Evolutionary conservation across 2,888 invertebrate genomes (phyloP).

Genomic region (Andrena chrysosceles): DNA sequence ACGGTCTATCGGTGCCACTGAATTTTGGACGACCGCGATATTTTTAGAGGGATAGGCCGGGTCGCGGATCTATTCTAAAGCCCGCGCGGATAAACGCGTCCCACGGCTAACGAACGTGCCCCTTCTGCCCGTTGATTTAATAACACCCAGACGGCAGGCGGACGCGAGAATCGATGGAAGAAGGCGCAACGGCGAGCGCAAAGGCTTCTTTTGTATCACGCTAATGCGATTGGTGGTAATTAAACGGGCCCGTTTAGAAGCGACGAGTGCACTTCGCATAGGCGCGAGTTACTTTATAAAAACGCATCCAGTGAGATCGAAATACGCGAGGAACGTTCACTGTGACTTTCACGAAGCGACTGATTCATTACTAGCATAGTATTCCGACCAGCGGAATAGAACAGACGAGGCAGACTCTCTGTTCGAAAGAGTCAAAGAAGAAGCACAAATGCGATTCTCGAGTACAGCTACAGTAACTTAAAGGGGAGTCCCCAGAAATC

Average conservation of each 20-base stretch:
- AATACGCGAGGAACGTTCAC: constrained; percentile 39
- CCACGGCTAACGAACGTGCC: constrained; percentile 14
- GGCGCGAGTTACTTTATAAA: constrained; percentile 29
- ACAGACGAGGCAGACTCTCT: constrained; percentile 2
- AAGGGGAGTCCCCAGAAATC: constrained; percentile 2
- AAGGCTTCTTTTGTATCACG: constrained; percentile 27
- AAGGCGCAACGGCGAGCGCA: constrained; percentile 7
- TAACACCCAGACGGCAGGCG: constrained; percentile 44
- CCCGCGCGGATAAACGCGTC: not conserved
- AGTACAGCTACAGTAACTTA: not conserved
- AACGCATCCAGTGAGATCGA: constrained; percentile 17
- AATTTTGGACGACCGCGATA: constrained; percentile 47
- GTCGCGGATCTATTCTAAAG: constrained; percentile 31
- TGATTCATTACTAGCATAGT: constrained; percentile 26
- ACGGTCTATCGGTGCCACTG: constrained; percentile 35
- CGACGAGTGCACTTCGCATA: constrained; percentile 18
- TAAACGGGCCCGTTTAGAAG: constrained; percentile 46
- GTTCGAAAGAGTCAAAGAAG: constrained; percentile 17
- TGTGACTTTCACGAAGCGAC: constrained; percentile 37
- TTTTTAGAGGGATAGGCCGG: constrained; percentile 40
- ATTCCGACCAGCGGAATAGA: constrained; percentile 2
- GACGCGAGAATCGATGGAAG: constrained; percentile 42
- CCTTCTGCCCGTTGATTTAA: constrained; percentile 28
- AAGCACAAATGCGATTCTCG: constrained; percentile 1
- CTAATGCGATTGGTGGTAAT: constrained; percentile 53